Evolutionary conservation across 2,888 invertebrate species (phyloP), one percentile per base, ranked within the genome.

Genomic region (Cyclophora punctaria): DNA sequence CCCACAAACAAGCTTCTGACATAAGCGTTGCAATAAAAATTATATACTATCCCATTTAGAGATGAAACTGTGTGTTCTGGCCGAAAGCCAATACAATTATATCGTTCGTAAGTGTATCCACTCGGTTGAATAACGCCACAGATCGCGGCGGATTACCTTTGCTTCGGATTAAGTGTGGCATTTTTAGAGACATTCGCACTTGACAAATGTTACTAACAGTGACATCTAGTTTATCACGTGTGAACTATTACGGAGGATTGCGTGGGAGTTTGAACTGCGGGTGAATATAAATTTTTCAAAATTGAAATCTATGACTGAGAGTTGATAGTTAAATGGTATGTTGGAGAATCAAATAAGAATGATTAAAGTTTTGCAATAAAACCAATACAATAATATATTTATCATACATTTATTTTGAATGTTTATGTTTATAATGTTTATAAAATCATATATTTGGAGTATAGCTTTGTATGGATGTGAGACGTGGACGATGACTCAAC

Each of bases 31-130:
- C 66, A 69, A 75, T 75, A 78, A 80, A 81, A 77, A 81, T 80
- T 80, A 79, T 78, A 75, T 78, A 82, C 75, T 75, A 66, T 51
- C 66, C 79, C 80, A 79, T 81, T 82, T 76, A 73, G 73, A 75
- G 69, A 80, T 78, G 79, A 77, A 70, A 75, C 75, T 67, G 69
- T 71, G 68, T 67, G 52, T 50, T 44, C 56, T 80, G 80, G 79
- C 69, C 46, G 40, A 33, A 37, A 37, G 73, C 80, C 79, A 76
- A 77, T 70, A 75, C 75, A 80, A 82, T 82, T 80, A 80, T 75
- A 69, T 66, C 58, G 48, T 48, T 47, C 53, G 59, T 59, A 60
- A 62, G 58, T 55, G 57, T 50, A 20, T 33, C 34, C 34, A 52
- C 60, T 54, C 54, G 54, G 52, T 56, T 55, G 56, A 53, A 55